phyloP scores from a whole-genome alignment of 2,113 vertebrate species.

The Callipepla squamata region DNA sequence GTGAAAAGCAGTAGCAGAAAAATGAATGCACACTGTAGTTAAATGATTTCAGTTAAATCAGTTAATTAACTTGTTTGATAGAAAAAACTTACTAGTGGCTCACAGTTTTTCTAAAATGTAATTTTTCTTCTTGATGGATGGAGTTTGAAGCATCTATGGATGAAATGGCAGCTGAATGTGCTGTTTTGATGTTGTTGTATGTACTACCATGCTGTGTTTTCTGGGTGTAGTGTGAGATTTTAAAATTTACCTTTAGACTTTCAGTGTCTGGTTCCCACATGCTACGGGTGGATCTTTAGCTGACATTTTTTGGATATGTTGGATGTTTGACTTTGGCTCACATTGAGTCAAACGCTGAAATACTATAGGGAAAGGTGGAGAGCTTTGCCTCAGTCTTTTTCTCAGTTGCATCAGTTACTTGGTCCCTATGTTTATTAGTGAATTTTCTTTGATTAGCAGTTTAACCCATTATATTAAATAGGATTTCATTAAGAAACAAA shows the following conservation, averaged over 20 bases:
- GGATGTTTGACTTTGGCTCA: neutral
- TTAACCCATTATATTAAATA: neutral
- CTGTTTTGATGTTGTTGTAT: neutral
- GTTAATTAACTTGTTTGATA: neutral
- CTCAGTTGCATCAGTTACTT: neutral
- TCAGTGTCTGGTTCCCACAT: neutral
- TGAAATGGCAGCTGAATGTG: neutral
- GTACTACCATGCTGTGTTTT: neutral
- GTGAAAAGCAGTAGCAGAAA: neutral
- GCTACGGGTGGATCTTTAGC: rapidly evolving
- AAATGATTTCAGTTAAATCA: neutral
- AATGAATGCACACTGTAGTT: neutral
- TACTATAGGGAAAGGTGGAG: neutral
- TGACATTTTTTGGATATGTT: neutral
- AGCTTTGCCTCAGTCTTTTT: neutral
- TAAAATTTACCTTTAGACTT: neutral
- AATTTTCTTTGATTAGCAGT: neutral
- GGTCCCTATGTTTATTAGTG: neutral
- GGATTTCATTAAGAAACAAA: neutral
- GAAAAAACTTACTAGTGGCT: neutral
- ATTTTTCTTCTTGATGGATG: neutral
- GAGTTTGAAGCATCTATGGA: neutral
- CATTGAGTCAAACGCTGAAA: neutral
- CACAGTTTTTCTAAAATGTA: neutral
- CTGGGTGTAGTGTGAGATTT: neutral